Base-by-base conservation (phyloP, 2,888 invertebrate species). In the Hemistola chrysoprasaria region DNA sequence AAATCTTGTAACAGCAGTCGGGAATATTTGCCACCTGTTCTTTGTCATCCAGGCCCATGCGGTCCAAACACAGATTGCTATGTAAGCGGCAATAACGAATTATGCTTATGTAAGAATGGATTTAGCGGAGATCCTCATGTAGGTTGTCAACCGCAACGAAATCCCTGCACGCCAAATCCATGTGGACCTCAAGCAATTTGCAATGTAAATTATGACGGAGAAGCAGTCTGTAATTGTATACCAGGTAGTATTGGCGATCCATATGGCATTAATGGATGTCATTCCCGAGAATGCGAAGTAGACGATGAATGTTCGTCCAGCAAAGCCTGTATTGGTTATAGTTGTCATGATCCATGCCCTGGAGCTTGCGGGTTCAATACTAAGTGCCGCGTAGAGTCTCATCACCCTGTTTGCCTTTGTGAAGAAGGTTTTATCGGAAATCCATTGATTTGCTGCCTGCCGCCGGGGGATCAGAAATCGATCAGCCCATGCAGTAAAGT, bases 21-120 rank as follows among this genome's bases (percentile, higher is more conserved):
- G 51, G 65, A 69, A 27, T 81, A 83, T 51, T 71, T 92, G 21
- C 89, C 91, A 45, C 89, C 92, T 1, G 83, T 92, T 4, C 80
- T 95, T 6, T 96, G 96, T 62, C 91, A 92, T 71, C 96, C 96
- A 6, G 95, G 95, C 6, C 95, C 95, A 1, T 96, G 96, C 78
- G 96, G 95, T 11, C 78, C 85, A 8, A 95, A 96, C 72, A 93
- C 96, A 6, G 95, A 96, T 67, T 97, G 96, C 69, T 96, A 96
- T 65, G 94, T 95, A 3, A 91, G 93, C 29, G 93, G 93, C 40
- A 95, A 95, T 62, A 92, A 92, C 62, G 96, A 97, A 76, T 93
- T 94, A 74, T 97, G 97, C 73, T 95, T 93, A 75, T 97, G 97
- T 62, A 92, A 92, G 68, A 72, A 90, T 29, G 95, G 94, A 11